phyloP scores from a whole-genome alignment of 2,113 vertebrate genomes.

The Irena cyanogastra region DNA sequence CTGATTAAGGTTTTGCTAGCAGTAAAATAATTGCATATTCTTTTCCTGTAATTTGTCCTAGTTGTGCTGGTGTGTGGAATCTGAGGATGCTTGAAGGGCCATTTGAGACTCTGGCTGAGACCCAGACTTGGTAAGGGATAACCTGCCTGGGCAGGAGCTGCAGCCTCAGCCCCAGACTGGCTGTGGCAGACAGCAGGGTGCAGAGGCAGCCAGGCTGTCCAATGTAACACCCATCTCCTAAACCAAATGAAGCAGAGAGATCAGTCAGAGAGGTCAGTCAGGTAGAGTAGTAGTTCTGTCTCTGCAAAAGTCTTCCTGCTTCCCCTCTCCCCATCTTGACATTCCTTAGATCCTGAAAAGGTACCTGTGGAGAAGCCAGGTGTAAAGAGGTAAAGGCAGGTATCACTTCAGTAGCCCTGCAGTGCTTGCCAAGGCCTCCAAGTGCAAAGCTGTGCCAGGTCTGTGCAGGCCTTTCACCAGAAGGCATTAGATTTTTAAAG shows the following conservation, averaged over 20 bases:
- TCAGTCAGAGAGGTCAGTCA: not conserved
- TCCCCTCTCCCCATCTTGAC: not conserved
- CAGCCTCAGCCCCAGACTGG: not conserved
- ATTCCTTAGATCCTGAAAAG: not conserved
- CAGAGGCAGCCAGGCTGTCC: not conserved
- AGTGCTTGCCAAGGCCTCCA: not conserved
- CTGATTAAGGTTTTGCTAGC: not conserved
- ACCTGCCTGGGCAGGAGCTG: not conserved
- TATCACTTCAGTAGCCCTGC: not conserved
- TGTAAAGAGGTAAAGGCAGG: not conserved
- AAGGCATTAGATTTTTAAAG: not conserved
- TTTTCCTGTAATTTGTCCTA: not conserved
- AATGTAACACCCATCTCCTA: not conserved
- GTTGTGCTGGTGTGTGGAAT: not conserved
- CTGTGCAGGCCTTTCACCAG: not conserved
- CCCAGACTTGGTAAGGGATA: not conserved
- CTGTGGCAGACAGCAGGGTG: not conserved
- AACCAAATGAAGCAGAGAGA: not conserved
- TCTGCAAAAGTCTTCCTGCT: not conserved
- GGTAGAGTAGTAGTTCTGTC: not conserved
- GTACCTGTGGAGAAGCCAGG: not conserved
- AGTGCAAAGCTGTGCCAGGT: not conserved
- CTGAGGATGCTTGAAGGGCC: accelerated
- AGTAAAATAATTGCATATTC: not conserved
- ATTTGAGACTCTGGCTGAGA: not conserved